Conservation (phyloP, 2,888 invertebrate species). For the Metalampra italica region DNA sequence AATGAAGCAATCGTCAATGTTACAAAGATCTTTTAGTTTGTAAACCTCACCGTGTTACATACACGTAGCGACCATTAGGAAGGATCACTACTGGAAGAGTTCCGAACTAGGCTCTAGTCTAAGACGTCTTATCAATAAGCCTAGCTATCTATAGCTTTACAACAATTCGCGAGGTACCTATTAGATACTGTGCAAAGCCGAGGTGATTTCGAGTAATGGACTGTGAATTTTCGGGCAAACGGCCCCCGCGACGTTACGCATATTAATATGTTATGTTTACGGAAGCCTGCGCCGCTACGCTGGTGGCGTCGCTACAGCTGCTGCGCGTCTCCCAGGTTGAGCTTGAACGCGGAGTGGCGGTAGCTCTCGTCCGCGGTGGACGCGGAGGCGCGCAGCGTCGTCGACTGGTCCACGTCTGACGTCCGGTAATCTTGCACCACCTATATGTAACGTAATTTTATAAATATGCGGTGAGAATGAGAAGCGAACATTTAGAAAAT, state of each 20-base stretch:
- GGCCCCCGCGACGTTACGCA: not conserved
- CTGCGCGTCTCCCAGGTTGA: slow-evolving; percentile 29
- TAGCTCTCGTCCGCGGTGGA: slow-evolving; percentile 51
- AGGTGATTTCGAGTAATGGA: not conserved
- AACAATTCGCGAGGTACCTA: not conserved
- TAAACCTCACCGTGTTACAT: not conserved
- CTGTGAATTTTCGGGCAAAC: not conserved
- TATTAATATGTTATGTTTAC: not conserved
- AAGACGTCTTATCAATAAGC: not conserved
- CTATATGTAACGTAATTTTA: too few relatives aligned
- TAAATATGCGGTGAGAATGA: too few relatives aligned
- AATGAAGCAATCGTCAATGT: not conserved
- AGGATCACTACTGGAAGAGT: too few relatives aligned
- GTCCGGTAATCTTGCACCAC: slow-evolving; percentile 49
- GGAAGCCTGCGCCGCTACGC: not conserved
- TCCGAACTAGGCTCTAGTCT: not conserved
- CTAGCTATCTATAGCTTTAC: not conserved
- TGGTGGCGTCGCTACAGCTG: slow-evolving; percentile 20
- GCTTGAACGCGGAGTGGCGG: slow-evolving; percentile 44
- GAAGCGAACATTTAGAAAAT: too few relatives aligned
- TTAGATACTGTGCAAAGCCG: not conserved
- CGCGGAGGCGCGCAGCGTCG: slow-evolving; percentile 41
- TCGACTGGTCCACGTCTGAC: slow-evolving; percentile 25
- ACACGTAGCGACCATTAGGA: not conserved
- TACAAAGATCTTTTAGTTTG: not conserved